Evolutionary conservation across 2,888 invertebrate genomes (phyloP).

Genomic region (Eristalinus sepulchralis): DNA sequence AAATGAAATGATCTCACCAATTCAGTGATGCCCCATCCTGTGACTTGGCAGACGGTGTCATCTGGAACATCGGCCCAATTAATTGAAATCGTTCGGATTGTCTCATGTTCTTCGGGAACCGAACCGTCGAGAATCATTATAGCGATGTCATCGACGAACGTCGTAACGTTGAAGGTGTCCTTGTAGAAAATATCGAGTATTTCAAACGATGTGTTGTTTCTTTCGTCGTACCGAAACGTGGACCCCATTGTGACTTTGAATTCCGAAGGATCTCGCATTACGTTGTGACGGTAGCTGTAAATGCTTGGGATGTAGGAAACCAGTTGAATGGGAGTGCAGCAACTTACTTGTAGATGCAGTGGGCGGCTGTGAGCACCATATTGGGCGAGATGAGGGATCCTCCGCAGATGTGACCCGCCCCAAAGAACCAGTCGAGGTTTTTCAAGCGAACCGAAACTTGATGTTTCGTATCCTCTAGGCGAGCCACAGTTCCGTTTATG

Average conservation of each 20-base stretch:
- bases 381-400: conserved; percentile 75
- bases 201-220: conserved; percentile 57
- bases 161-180: conserved; percentile 59
- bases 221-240: conserved; percentile 64
- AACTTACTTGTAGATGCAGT: conserved; percentile 74
- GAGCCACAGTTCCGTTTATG: conserved; percentile 73
- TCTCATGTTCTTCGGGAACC: conserved; percentile 62
- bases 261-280: conserved; percentile 63
- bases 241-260: conserved; percentile 73
- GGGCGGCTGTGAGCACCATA: conserved; percentile 73
- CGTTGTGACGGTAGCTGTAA: conserved; percentile 20
- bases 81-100: conserved; percentile 65
- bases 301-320: neutral
- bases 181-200: conserved; percentile 62
- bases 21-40: conserved; percentile 74
- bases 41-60: conserved; percentile 68
- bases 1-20: conserved; percentile 61
- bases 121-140: conserved; percentile 70
- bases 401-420: conserved; percentile 78
- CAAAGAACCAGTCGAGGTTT: conserved; percentile 75
- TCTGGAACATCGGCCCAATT: conserved; percentile 59
- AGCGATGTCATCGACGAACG: conserved; percentile 73
- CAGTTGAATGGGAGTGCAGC: neutral
- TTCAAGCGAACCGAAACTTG: conserved; percentile 76
- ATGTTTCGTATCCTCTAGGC: conserved; percentile 74